A percentile compares a stretch with the other conserved stretches of the same genome.
phyloP scores from a whole-genome alignment of 2,888 invertebrate genomes.

The Ophion obscuratus region DNA sequence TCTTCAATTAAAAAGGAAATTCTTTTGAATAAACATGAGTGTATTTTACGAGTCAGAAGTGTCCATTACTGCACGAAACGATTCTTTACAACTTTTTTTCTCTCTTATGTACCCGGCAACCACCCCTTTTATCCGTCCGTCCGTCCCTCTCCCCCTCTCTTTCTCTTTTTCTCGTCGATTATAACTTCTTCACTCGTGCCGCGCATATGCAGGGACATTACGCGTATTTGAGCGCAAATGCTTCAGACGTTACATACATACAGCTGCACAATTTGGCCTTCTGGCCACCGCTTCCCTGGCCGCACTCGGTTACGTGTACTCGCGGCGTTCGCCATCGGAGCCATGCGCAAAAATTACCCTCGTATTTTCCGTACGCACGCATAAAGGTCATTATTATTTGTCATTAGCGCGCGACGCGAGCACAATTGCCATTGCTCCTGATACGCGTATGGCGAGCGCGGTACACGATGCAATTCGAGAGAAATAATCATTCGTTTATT shows the following conservation, averaged over 20 bases:
- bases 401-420: slow-evolving; percentile 54
- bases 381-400: slow-evolving; percentile 66
- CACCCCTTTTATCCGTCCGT: neutral
- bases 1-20: neutral
- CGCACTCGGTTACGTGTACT: neutral
- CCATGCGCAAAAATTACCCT: slow-evolving; percentile 55
- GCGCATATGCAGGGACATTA: slow-evolving; percentile 3
- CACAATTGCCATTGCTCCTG: slow-evolving; percentile 35
- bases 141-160: neutral
- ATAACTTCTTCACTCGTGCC: slow-evolving; percentile 17
- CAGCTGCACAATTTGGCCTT: slow-evolving; percentile 60
- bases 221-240: slow-evolving; percentile 43
- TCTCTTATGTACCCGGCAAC: too few species aligned
- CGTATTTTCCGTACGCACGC: slow-evolving; percentile 59
- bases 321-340: slow-evolving; percentile 23
- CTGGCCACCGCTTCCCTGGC: slow-evolving; percentile 32
- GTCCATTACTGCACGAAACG: too few species aligned
- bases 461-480: slow-evolving; percentile 33
- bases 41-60: too few species aligned
- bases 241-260: slow-evolving; percentile 18
- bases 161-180: slow-evolving; percentile 22
- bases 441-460: slow-evolving; percentile 24
- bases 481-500: slow-evolving; percentile 57
- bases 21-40: too few species aligned
- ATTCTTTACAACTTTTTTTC: too few species aligned